Evolutionary conservation across 2,888 invertebrate species (phyloP).

Genomic region (Brenthis hecate): DNA sequence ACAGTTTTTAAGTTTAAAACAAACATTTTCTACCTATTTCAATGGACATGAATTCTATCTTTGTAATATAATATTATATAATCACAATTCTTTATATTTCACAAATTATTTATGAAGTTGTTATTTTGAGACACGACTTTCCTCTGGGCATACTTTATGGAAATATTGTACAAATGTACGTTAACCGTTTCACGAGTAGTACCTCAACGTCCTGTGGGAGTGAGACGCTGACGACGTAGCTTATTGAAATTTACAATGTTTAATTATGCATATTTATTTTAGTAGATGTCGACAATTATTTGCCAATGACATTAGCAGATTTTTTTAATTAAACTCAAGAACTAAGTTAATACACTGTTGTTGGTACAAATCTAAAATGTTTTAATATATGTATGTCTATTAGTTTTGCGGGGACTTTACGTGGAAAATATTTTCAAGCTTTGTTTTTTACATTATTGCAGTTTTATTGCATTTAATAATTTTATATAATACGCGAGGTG

Average conservation of each 20-base stretch:
- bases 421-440: too few relatives aligned
- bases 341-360: too few relatives aligned
- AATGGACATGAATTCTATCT: too few relatives aligned
- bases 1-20: conserved; percentile 1
- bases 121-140: conserved; percentile 10
- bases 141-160: conserved; percentile 27
- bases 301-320: conserved; percentile 12
- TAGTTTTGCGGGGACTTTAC: too few relatives aligned
- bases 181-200: conserved; percentile 54
- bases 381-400: too few relatives aligned
- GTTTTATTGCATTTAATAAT: too few relatives aligned
- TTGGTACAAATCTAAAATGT: too few relatives aligned
- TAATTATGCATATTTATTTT: conserved; percentile 34
- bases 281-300: conserved; percentile 29
- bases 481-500: too few relatives aligned
- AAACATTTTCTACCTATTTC: too few relatives aligned
- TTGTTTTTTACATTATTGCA: too few relatives aligned
- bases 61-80: not conserved
- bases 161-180: conserved; percentile 56
- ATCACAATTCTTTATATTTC: not conserved
- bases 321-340: too few relatives aligned
- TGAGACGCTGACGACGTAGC: conserved; percentile 42
- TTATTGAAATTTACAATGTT: conserved; percentile 42
- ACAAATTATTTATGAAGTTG: not conserved
- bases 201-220: conserved; percentile 48